Percentiles rank a stretch among this genome's conserved stretches.
These are phyloP conservation scores for Australoheros scitulus DNA, from an alignment of 2,113 vertebrate genomes.

Conservation along the genomic window DNA sequence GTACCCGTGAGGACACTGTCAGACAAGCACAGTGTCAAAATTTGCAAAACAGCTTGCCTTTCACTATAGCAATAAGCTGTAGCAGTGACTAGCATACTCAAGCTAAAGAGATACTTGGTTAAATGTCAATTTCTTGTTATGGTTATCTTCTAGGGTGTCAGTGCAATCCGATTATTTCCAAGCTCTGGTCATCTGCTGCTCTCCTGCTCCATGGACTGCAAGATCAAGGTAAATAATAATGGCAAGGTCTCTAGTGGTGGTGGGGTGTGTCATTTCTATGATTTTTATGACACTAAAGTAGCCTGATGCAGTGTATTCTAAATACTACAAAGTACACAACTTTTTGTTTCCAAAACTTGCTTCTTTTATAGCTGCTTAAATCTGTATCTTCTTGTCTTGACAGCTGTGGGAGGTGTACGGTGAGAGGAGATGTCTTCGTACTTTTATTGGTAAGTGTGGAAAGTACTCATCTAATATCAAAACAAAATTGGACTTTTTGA, in stretches of 20 bases:
- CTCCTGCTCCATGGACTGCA: slow-evolving; percentile 98
- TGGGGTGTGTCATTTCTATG: neutral
- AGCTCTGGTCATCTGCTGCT: slow-evolving; percentile 92
- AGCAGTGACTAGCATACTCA: neutral
- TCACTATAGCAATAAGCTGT: neutral
- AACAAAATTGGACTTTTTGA: neutral
- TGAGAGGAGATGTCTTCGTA: slow-evolving; percentile 93
- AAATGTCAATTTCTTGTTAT: neutral
- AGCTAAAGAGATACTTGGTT: neutral
- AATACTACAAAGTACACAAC: neutral
- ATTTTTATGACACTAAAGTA: neutral
- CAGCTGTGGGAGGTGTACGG: slow-evolving; percentile 98
- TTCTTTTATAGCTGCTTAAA: neutral
- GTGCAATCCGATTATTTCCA: slow-evolving; percentile 95
- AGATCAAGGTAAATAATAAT: slow-evolving; percentile 89
- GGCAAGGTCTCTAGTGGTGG: neutral
- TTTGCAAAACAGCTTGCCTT: neutral
- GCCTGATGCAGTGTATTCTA: neutral
- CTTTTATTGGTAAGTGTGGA: slow-evolving; percentile 90
- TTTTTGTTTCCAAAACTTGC: neutral
- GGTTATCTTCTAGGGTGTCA: slow-evolving; percentile 86
- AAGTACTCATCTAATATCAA: neutral
- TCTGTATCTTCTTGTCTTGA: neutral
- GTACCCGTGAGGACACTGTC: neutral
- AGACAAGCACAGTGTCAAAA: neutral